phyloP scores from a whole-genome alignment of 1,140 invertebrate genomes.

The Nebria ingens region DNA sequence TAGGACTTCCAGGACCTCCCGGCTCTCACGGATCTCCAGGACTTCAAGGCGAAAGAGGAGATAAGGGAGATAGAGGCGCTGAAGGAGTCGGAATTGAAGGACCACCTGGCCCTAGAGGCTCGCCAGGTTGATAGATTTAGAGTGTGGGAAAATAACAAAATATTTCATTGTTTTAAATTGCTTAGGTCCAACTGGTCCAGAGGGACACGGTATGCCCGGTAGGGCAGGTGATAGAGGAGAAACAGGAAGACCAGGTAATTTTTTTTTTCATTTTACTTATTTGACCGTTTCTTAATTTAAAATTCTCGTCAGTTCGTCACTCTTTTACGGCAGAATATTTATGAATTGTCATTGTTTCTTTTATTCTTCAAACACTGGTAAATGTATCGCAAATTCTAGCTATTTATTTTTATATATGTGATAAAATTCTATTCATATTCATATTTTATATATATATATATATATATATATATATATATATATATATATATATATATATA shows the following conservation, averaged over 20 bases:
- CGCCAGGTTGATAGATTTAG: constrained; percentile 41
- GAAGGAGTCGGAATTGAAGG: constrained; percentile 59
- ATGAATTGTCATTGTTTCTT: too few species aligned
- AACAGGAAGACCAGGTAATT: constrained; percentile 48
- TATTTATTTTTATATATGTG: too few species aligned
- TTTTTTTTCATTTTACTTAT: neutral
- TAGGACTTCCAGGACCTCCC: constrained; percentile 49
- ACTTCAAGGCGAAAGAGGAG: constrained; percentile 49
- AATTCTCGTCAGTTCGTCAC: too few species aligned
- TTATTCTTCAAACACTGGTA: too few species aligned
- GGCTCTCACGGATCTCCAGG: constrained; percentile 48
- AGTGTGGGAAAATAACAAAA: neutral
- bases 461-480: too few species aligned
- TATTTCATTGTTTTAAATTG: constrained; percentile 18
- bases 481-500: too few species aligned
- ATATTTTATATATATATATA: constrained; percentile 1
- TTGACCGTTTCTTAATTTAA: too few species aligned
- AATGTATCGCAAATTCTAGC: too few species aligned
- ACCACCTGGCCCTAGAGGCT: constrained; percentile 50
- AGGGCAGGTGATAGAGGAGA: constrained; percentile 52
- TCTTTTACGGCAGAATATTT: too few species aligned
- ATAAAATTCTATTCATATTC: too few species aligned
- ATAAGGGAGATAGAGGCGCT: constrained; percentile 58
- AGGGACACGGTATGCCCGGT: constrained; percentile 47
- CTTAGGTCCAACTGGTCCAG: constrained; percentile 48